Evolutionary conservation across 2,888 invertebrate genomes (phyloP).

Genomic region (Chironomus tentans): DNA sequence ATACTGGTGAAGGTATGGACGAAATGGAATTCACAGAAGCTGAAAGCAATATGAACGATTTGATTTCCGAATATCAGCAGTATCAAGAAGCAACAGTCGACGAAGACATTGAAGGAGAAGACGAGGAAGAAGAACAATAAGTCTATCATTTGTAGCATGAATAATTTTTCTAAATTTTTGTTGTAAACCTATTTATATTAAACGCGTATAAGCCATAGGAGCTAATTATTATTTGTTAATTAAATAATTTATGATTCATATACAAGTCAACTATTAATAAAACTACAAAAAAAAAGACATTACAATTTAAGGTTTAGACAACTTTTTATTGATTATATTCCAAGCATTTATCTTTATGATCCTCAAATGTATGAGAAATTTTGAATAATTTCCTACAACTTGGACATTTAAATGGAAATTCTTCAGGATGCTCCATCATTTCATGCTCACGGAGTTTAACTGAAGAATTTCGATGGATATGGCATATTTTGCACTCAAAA

Average conservation of each 20-base stretch:
- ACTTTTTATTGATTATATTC: too few species aligned
- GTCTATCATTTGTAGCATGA: too few species aligned
- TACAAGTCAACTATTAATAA: too few species aligned
- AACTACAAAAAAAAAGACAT: too few species aligned
- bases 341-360: not conserved
- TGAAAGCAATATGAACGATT: constrained; percentile 1
- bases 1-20: constrained; percentile 48
- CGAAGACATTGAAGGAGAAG: not conserved
- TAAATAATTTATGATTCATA: too few species aligned
- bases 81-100: constrained; percentile 6
- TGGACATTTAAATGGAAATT: not conserved
- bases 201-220: not conserved
- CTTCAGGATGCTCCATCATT: not conserved
- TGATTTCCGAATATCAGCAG: constrained; percentile 1
- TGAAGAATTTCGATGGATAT: not conserved
- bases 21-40: constrained; percentile 3
- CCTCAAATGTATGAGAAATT: not conserved
- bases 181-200: too few species aligned
- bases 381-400: not conserved
- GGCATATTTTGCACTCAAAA: not conserved
- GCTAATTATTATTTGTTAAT: too few species aligned
- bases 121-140: not conserved
- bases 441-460: constrained; percentile 1
- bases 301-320: too few species aligned
- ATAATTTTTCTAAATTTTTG: too few species aligned